Evolutionary conservation across 2,888 invertebrate genomes (phyloP).

Genomic region (Aquatica leii): DNA sequence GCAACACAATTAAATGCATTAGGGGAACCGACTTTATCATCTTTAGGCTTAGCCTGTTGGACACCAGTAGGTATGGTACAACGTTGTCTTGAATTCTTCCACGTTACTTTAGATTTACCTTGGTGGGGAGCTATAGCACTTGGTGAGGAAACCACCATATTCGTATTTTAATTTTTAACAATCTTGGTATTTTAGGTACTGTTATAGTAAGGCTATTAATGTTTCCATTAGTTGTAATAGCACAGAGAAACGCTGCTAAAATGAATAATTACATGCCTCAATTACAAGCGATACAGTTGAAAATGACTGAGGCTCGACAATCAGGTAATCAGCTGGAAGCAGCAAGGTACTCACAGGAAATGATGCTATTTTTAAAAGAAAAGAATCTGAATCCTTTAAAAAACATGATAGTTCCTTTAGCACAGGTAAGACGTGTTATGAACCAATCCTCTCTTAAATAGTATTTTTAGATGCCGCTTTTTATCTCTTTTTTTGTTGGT

Average conservation of each 20-base stretch:
- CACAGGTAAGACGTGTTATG: slow-evolving; percentile 68
- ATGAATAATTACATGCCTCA: slow-evolving; percentile 90
- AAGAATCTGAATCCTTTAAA: slow-evolving; percentile 83
- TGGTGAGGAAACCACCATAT: slow-evolving; percentile 60
- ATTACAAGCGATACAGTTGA: slow-evolving; percentile 80
- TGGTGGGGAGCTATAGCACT: slow-evolving; percentile 92
- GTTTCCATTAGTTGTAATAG: slow-evolving; percentile 85
- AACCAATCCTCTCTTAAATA: background rate
- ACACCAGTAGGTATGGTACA: slow-evolving; percentile 85
- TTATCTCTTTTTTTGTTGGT: slow-evolving; percentile 91
- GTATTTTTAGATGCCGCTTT: slow-evolving; percentile 74
- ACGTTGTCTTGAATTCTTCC: slow-evolving; percentile 81
- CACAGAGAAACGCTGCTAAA: slow-evolving; percentile 81
- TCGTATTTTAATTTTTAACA: slow-evolving; percentile 14
- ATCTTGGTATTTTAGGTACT: slow-evolving; percentile 69
- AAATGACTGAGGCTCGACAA: slow-evolving; percentile 87
- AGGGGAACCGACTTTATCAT: slow-evolving; percentile 81
- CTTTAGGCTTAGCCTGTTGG: slow-evolving; percentile 85
- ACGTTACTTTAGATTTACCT: slow-evolving; percentile 81
- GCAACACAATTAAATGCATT: slow-evolving; percentile 54
- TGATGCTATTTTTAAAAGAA: slow-evolving; percentile 83
- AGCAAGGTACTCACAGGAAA: slow-evolving; percentile 77
- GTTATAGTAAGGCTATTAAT: slow-evolving; percentile 75
- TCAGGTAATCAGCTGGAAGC: slow-evolving; percentile 83
- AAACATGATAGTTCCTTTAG: slow-evolving; percentile 77